Base-by-base conservation (phyloP, 2,888 invertebrate species). In the Drosophila yooni region DNA sequence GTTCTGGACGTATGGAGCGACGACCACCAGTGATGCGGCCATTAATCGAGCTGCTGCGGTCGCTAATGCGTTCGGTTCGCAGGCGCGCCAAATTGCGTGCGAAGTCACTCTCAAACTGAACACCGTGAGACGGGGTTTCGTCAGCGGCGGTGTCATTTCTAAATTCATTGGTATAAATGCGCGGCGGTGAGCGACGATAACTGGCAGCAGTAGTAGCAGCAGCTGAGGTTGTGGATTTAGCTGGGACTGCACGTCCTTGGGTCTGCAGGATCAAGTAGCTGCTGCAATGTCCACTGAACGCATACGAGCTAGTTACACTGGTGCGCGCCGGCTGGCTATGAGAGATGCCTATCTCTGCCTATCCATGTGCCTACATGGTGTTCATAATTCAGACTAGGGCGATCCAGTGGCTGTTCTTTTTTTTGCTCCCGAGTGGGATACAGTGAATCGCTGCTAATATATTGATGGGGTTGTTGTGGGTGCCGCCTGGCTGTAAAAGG, bases 1-100 rank as follows among this genome's bases (percentile, higher is more conserved):
- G 50, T 0, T 68, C 74, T n/a, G 51, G 68, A 3, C 82, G 85
- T n/a, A 88, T 40, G 0, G 85, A 78, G 27, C 82, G 87, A 13
- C 87, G 76, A 31, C 27, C 21, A 3, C 52, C 51, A 2, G 52
- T 29, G 18, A 27, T 29, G 46, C 73, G 79, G 10, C 74, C 56
- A 51, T 27, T 65, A 51, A 59, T 76, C 15, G 77, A 57, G n/a
- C 69, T 74, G 58, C 61, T 60, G 43, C 83, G 81, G 43, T 89
- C 83, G 0, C 89, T 86, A 21, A 84, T 73, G 0, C 72, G 87
- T 29, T 91, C 92, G 1, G 83, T 57, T 27, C 90, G 83, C 27
- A 92, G 62, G 2, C 81, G 84, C 0, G 91, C 90, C 64, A 92
- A 68, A 18, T 90, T 91, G 33, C 89, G 81, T 1, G 93, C 89